These are phyloP conservation scores for Hystrix brachyura DNA, from an alignment of 2,113 vertebrate species.

Conservation along the genomic window DNA sequence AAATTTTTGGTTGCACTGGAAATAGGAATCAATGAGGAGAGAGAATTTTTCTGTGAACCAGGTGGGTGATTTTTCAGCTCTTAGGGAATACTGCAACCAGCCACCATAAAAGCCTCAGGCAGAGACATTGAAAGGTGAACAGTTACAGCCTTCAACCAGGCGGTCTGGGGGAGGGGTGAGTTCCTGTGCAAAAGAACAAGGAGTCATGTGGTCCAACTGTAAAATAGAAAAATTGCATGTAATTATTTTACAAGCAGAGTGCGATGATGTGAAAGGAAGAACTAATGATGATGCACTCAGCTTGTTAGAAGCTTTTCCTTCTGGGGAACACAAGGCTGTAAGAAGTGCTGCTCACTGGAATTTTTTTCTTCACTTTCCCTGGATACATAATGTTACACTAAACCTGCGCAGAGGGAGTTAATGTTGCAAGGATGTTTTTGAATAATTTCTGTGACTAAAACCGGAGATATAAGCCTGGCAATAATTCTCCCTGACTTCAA, in stretches of 20 bases:
- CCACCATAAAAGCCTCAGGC: constrained; percentile 77
- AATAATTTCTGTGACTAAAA: constrained; percentile 86
- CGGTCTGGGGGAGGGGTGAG: constrained; percentile 81
- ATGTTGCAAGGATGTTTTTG: constrained; percentile 80
- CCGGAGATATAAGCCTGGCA: constrained; percentile 83
- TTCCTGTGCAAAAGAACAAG: constrained; percentile 84
- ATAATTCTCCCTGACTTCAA: constrained; percentile 88
- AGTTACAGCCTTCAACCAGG: constrained; percentile 77
- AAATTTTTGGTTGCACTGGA: neutral
- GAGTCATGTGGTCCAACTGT: constrained; percentile 89
- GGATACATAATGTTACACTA: constrained; percentile 81
- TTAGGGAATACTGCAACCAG: constrained; percentile 70
- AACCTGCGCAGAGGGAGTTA: constrained; percentile 86
- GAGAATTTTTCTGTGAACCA: constrained; percentile 62
- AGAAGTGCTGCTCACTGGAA: constrained; percentile 82
- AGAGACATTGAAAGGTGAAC: constrained; percentile 80
- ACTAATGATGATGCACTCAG: constrained; percentile 90
- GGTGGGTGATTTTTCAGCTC: constrained; percentile 65
- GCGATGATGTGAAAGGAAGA: constrained; percentile 88
- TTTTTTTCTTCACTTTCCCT: constrained; percentile 61
- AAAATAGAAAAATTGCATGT: constrained; percentile 92
- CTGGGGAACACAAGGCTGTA: constrained; percentile 86
- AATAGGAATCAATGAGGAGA: constrained; percentile 34
- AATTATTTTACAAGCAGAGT: constrained; percentile 90
- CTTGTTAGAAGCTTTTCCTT: constrained; percentile 89